Base-by-base conservation (phyloP, 2,797 vertebrate genomes). In the Pachyuromys duprasi region DNA sequence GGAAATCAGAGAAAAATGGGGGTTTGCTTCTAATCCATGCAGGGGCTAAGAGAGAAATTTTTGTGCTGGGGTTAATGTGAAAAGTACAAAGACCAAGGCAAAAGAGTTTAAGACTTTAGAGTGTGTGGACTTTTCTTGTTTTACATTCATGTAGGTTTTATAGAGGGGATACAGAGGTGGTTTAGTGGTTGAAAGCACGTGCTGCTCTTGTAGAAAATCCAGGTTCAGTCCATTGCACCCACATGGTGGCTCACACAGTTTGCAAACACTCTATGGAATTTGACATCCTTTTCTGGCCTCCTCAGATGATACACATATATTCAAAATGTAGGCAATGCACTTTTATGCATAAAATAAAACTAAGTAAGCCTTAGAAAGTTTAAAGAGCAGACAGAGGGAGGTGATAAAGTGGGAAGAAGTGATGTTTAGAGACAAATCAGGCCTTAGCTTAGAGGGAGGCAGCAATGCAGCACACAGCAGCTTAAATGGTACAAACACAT, bases 401-500 rank as follows among this genome's bases (percentile, higher is more conserved):
- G n/a, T 14, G 8, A 89, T 76, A 92, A 83, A 86, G 88, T 18
- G 24, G 49, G 8, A 93, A 45, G 79, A 33, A 86, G 79, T 81
- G 3, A 65, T 12, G 33, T 36, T 63, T 8, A 26, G 80, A 87
- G 31, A 90, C 4, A 96, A 81, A 15, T 60, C 14, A 69, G 45
- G 14, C 31, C n/a, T 95, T 60, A 57, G 67, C 33, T 63, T 31
- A 9, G 15, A n/a, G 12, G 53, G 55, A 62, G 2, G 22, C 28
- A 88, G 18, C 78, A n/a, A 55, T 33, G 95, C 76, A 55, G 26
- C 42, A 57, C 62, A 70, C 28, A 86, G 84, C 81, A 79, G 36
- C 69, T 82, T 86, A 94, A 69, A 79, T 18, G 45, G 83, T 72
- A 60, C 89, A 87, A 91, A 72, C 63, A 75, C 53, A 57, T 90